Percentiles rank a stretch among this genome's conserved stretches.
phyloP scores from a whole-genome alignment of 1,140 invertebrate species.

The Tribolium castaneum region DNA sequence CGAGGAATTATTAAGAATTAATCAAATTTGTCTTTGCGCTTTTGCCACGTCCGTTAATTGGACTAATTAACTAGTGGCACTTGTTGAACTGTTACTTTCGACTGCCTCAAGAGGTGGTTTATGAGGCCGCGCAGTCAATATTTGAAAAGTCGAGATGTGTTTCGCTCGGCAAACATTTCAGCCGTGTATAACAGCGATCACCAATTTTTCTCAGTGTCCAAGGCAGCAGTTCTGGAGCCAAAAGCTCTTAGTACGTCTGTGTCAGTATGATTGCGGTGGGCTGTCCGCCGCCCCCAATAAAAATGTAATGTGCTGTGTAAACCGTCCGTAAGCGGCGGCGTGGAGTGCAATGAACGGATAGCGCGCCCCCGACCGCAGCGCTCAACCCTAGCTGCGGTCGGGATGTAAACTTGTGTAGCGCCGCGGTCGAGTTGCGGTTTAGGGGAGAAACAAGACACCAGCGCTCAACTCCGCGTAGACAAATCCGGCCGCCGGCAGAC shows the following conservation, averaged over 20 bases:
- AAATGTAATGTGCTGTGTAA: conserved; percentile 2
- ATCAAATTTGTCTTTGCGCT: not conserved
- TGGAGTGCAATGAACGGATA: conserved; percentile 45
- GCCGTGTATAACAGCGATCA: no score
- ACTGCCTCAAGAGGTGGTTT: not conserved
- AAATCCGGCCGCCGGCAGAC: conserved; percentile 49
- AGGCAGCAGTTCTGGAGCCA: no score
- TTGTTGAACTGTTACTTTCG: conserved; percentile 6
- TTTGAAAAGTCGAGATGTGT: no score
- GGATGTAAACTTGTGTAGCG: conserved; percentile 55
- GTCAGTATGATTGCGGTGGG: no score
- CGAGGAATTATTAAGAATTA: not conserved
- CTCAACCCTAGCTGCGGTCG: conserved; percentile 51
- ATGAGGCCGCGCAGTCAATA: no score
- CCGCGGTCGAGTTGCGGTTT: conserved; percentile 51
- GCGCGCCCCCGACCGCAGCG: conserved; percentile 44
- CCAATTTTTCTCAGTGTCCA: no score
- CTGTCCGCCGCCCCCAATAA: no score
- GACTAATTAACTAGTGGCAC: conserved; percentile 8
- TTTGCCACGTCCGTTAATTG: not conserved
- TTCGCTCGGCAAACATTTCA: no score
- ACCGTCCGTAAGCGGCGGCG: not conserved
- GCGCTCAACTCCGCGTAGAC: conserved; percentile 45
- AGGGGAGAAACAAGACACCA: conserved; percentile 51
- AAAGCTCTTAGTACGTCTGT: no score